Conservation (phyloP, 2,888 invertebrate genomes). For the Caradrina kadenii region DNA sequence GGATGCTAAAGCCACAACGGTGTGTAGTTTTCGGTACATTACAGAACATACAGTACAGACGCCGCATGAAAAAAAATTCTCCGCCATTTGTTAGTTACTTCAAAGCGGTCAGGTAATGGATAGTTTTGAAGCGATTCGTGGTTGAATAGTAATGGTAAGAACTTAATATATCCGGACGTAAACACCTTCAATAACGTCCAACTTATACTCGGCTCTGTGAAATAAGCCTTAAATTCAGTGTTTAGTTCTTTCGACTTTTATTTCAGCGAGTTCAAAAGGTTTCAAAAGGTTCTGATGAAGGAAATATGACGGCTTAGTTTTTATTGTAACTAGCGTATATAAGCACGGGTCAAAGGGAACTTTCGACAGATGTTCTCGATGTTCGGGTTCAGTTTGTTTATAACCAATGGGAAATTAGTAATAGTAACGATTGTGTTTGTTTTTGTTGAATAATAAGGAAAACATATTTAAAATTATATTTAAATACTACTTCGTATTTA, state of each 20-base stretch:
- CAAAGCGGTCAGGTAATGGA: constrained; percentile 55
- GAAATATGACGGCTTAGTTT: constrained; percentile 73
- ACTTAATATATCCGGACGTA: constrained; percentile 42
- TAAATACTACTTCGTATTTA: too few relatives aligned
- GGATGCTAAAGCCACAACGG: constrained; percentile 7
- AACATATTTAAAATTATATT: background rate
- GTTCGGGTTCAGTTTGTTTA: constrained; percentile 73
- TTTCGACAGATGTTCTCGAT: constrained; percentile 77
- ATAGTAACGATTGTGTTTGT: constrained; percentile 25
- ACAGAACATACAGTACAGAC: constrained; percentile 25
- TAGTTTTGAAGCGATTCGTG: constrained; percentile 49
- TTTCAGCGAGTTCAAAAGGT: constrained; percentile 68
- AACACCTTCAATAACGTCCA: constrained; percentile 50
- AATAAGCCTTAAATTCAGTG: constrained; percentile 59
- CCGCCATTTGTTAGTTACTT: constrained; percentile 25
- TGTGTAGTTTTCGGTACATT: constrained; percentile 1
- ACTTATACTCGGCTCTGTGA: constrained; percentile 42
- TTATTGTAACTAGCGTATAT: constrained; percentile 77
- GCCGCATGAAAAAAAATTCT: constrained; percentile 27
- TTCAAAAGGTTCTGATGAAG: constrained; percentile 69
- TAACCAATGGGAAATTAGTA: constrained; percentile 56
- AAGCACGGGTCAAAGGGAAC: constrained; percentile 66
- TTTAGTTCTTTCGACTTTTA: constrained; percentile 73
- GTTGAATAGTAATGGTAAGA: constrained; percentile 33
- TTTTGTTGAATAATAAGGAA: constrained; percentile 8